These are phyloP conservation scores for Arion vulgaris DNA, from an alignment of 1,140 invertebrate genomes.

Conservation along the genomic window DNA sequence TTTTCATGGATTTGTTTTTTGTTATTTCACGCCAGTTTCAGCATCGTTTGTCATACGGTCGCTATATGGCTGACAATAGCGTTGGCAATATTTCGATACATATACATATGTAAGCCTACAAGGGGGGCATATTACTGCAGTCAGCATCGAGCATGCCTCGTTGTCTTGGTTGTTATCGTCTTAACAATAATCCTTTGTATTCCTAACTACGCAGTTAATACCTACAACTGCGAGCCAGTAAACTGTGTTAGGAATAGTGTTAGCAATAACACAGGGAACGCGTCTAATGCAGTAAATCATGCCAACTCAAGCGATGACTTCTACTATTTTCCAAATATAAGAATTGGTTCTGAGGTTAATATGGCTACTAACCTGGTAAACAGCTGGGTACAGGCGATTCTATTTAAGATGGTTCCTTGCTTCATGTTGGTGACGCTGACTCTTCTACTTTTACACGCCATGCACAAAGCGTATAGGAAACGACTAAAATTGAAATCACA, in stretches of 20 bases:
- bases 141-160: slow-evolving; percentile 81
- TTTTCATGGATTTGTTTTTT: slow-evolving; percentile 64
- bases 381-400: slow-evolving; percentile 67
- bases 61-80: slow-evolving; percentile 94
- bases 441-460: slow-evolving; percentile 71
- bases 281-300: background rate
- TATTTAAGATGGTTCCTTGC: slow-evolving; percentile 74
- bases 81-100: slow-evolving; percentile 92
- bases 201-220: slow-evolving; percentile 78
- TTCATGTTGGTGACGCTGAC: slow-evolving; percentile 73
- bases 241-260: background rate
- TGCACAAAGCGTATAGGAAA: slow-evolving; percentile 72
- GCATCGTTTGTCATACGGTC: slow-evolving; percentile 89
- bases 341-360: background rate
- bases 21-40: slow-evolving; percentile 77
- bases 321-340: background rate
- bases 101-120: slow-evolving; percentile 86
- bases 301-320: background rate
- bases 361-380: slow-evolving; percentile 53
- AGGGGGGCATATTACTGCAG: slow-evolving; percentile 83
- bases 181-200: slow-evolving; percentile 83
- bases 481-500: slow-evolving; percentile 66
- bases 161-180: slow-evolving; percentile 82
- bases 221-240: slow-evolving; percentile 39
- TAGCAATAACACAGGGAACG: background rate